Evolutionary conservation across 2,888 invertebrate species (phyloP), one percentile per base, ranked within the genome.

Genomic region (Apodemia mormo): DNA sequence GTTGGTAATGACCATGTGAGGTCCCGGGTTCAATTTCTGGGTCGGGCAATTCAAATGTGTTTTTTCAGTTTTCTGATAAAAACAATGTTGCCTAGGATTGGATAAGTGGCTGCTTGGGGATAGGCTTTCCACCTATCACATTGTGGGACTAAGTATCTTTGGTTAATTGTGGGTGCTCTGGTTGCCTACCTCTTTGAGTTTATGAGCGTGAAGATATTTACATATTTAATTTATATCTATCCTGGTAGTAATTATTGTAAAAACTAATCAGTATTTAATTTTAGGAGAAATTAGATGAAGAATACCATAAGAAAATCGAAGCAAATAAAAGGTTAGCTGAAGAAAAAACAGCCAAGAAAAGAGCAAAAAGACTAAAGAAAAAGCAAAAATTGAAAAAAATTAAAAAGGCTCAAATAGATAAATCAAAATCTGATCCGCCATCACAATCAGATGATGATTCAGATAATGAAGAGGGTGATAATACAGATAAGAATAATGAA

Each of bases 341-440:
- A 76, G 96, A 96, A 80, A 95, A 94, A 82, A 98, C 98, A 5
- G 97, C 97, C 0, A 99, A 98, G 82, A 99, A 98, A 85, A 94
- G 99, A 77, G 97, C 97, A 0, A 99, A 99, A 84, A 94, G 99
- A 68, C 83, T 96, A 70, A 97, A 97, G 83, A 96, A 95, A 82
- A 98, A 97, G 82, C 94, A 83, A 77, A 88, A 85, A 77, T 82
- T 85, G 3, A 92, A 89, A 77, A 90, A 89, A 77, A 82, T 75
- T 7, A 95, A 84, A 94, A 90, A 85, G 75, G 77, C 83, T n/a
- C 92, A 90, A 76, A 77, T 72, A 52, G 81, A 81, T 65, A 81
- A 78, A 68, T 75, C 74, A 70, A 85, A 80, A 76, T 43, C 66
- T 8, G 64, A 65, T 30, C 5, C 74, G 54, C 82, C 83, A 61